Evolutionary conservation across 2,113 vertebrate species (phyloP).

Genomic region (Oxygymnocypris stewartii): DNA sequence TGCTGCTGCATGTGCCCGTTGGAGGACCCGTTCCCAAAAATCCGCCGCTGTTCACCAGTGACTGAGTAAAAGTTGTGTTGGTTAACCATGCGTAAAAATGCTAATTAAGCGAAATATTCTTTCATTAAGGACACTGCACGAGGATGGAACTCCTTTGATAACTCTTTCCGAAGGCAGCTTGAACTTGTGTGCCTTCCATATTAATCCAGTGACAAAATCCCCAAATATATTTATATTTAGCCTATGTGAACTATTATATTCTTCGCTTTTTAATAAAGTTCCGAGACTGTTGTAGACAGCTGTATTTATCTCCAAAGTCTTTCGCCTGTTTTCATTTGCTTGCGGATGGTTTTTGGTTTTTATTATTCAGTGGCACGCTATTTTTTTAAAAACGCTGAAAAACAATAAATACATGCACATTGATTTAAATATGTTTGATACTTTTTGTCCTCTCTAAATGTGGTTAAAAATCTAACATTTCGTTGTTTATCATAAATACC

Average conservation of each 20-base stretch:
- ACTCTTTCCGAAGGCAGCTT: neutral
- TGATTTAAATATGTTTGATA: neutral
- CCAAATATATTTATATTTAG: slow-evolving; percentile 52
- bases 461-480: neutral
- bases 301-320: slow-evolving; percentile 69
- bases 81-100: neutral
- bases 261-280: slow-evolving; percentile 70
- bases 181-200: slow-evolving; percentile 52
- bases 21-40: neutral
- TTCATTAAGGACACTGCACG: neutral
- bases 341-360: slow-evolving; percentile 63
- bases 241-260: slow-evolving; percentile 54
- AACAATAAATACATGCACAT: slow-evolving; percentile 18
- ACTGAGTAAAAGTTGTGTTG: slow-evolving; percentile 6
- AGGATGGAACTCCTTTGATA: neutral
- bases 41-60: slow-evolving; percentile 5
- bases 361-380: slow-evolving; percentile 59
- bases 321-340: slow-evolving; percentile 69
- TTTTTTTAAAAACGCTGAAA: neutral
- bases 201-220: slow-evolving; percentile 63
- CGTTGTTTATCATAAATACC: neutral
- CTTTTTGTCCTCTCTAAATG: neutral
- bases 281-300: slow-evolving; percentile 54
- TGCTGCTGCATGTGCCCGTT: neutral
- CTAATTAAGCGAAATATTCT: neutral